Percentiles rank a stretch among this genome's conserved stretches.
These are phyloP conservation scores for Semaprochilodus insignis DNA, from an alignment of 2,797 vertebrate genomes.

Conservation along the genomic window DNA sequence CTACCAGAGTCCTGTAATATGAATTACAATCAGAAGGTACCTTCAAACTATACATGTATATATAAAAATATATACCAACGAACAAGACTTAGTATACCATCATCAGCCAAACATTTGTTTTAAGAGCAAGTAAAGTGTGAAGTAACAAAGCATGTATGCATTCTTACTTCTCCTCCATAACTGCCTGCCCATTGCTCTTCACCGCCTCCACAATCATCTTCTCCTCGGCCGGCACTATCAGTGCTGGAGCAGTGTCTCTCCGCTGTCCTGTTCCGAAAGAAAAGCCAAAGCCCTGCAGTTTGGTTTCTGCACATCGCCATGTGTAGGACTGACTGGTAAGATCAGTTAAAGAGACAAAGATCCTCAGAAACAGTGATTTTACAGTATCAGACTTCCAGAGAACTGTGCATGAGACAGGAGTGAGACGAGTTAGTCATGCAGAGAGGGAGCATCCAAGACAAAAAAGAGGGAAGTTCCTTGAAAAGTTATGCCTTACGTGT, in stretches of 20 bases:
- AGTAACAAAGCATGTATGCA: neutral
- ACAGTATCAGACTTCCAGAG: constrained; percentile 43
- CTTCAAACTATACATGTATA: neutral
- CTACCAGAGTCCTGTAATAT: constrained; percentile 88
- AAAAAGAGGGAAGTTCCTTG: neutral
- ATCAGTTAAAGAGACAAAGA: constrained; percentile 23
- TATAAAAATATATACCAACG: no score
- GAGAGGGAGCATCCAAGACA: constrained; percentile 35
- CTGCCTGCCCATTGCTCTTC: constrained; percentile 94
- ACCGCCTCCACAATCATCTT: constrained; percentile 95
- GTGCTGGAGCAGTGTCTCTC: constrained; percentile 90
- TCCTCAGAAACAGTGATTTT: constrained; percentile 24
- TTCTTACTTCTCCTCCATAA: constrained; percentile 95
- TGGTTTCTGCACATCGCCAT: constrained; percentile 51
- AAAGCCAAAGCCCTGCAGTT: constrained; percentile 55
- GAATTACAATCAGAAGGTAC: neutral
- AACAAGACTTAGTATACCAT: neutral
- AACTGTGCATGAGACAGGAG: constrained; percentile 40
- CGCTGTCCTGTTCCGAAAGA: constrained; percentile 83
- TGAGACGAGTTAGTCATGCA: constrained; percentile 63
- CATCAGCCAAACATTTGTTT: neutral
- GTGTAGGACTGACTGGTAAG: constrained; percentile 30
- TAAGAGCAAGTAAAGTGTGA: neutral
- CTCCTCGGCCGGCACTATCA: constrained; percentile 94
- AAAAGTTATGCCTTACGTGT: neutral